Conservation (phyloP, 2,797 vertebrate genomes). For the Pipistrellus pygmaeus region DNA sequence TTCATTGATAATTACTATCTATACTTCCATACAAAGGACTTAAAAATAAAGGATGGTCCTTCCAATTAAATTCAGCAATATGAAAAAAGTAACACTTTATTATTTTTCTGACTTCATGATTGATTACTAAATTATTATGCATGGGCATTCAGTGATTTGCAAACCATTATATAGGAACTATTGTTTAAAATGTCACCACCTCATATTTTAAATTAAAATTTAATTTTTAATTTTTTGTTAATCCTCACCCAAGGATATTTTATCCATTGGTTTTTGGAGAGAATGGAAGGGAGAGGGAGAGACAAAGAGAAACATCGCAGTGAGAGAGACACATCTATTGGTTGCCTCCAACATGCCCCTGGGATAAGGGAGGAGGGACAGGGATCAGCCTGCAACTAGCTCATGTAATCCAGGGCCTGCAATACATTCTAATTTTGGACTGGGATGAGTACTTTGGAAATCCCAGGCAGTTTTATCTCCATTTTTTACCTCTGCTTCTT, state of each 20-base stretch:
- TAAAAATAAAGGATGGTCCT: slow-evolving; percentile 53
- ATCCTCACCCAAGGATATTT: background rate
- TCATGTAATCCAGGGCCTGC: background rate
- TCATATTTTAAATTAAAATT: slow-evolving; percentile 27
- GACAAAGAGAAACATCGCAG: background rate
- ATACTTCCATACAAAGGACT: slow-evolving; percentile 17
- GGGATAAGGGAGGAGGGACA: too few species aligned
- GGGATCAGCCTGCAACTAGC: background rate
- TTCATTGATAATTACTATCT: background rate
- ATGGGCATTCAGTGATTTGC: background rate
- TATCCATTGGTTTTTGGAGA: background rate
- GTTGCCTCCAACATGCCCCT: background rate
- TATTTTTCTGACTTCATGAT: slow-evolving; percentile 53
- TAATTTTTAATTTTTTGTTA: background rate
- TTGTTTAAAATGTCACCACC: slow-evolving; percentile 39
- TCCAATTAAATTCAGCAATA: slow-evolving; percentile 60
- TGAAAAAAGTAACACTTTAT: slow-evolving; percentile 17
- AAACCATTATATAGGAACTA: slow-evolving; percentile 37
- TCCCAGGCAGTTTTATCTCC: background rate
- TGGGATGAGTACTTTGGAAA: background rate
- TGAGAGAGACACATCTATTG: background rate
- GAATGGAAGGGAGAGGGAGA: background rate
- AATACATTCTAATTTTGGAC: background rate
- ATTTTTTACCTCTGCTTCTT: background rate
- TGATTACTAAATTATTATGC: slow-evolving; percentile 26